Base-by-base conservation (phyloP, 2,888 invertebrate species). In the Acronicta alni region DNA sequence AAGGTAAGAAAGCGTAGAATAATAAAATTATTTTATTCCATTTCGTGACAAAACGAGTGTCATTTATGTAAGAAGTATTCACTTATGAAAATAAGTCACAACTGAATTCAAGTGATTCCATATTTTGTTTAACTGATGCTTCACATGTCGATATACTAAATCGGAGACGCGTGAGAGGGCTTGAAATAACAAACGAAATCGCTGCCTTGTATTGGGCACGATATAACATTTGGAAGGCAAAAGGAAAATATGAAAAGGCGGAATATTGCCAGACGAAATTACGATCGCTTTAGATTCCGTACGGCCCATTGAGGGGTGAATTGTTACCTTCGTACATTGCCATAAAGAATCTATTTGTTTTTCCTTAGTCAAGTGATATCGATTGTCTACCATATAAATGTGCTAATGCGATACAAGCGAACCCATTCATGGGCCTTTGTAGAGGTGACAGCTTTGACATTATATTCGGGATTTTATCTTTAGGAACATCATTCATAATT, bases 251-350 rank as follows among this genome's bases (percentile, higher is more conserved):
- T 93, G 92, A 90, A 91, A 93, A 91, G 89, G 88, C 89, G 81
- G 89, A 92, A 92, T 92, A 92, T 93, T 90, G 90, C 91, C 89
- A 89, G 90, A 89, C 92, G 86, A 92, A 92, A 93, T 93, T 93
- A 92, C 92, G 90, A 91, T 92, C 91, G 89, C 88, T 92, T 93
- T 92, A 88, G 92, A 92, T 91, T 92, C 90, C 86, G 80, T 86
- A 89, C 89, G 88, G 88, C 87, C 91, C 88, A 92, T 92, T 90
- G 91, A 89, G 89, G 86, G 90, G 88, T 89, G 89, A 92, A 92
- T 92, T 93, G 91, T 93, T 90, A 91, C 91, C 91, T 92, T 90
- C 87, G 83, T 87, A 89, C 90, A 88, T 91, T 87, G 90, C 87
- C 88, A 87, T 91, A 90, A 89, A 90, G 89, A 89, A 91, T 90